These are phyloP conservation scores for Phyllotreta cruciferae DNA, from an alignment of 2,888 invertebrate genomes.

Conservation along the genomic window DNA sequence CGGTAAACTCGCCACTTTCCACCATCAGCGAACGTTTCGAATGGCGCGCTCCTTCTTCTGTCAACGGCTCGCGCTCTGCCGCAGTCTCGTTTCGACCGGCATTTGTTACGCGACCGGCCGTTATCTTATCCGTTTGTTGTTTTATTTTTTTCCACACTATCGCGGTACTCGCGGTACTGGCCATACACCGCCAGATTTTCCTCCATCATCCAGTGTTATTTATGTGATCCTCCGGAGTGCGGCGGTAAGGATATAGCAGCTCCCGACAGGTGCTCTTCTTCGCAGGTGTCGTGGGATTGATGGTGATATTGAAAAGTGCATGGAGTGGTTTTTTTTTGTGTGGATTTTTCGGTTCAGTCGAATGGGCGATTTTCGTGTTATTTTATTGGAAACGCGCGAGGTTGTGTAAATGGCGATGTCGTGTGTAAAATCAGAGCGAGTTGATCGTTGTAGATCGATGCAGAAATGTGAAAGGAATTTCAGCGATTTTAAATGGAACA, in stretches of 20 bases:
- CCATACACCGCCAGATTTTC: not conserved
- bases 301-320: conserved; percentile 30
- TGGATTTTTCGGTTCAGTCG: conserved; percentile 11
- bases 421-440: not conserved
- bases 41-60: conserved; percentile 42
- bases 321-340: not conserved
- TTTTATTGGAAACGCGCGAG: not conserved
- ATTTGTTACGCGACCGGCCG: conserved; percentile 49
- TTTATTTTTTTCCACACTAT: too few relatives aligned
- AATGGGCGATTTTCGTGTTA: not conserved
- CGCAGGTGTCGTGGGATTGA: conserved; percentile 28
- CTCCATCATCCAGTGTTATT: too few relatives aligned
- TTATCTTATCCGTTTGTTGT: conserved; percentile 42
- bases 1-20: conserved; percentile 44
- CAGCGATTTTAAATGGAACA: too few relatives aligned
- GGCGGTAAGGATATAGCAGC: not conserved
- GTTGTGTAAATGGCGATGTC: not conserved
- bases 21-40: conserved; percentile 30
- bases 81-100: conserved; percentile 53
- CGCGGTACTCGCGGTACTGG: not conserved
- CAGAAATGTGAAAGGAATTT: too few relatives aligned
- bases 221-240: too few relatives aligned
- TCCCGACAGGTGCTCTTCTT: conserved; percentile 19
- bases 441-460: too few relatives aligned
- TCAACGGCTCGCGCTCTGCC: conserved; percentile 46